These are phyloP conservation scores for Psylliodes chrysocephalus DNA, from an alignment of 2,888 invertebrate species.

Conservation along the genomic window DNA sequence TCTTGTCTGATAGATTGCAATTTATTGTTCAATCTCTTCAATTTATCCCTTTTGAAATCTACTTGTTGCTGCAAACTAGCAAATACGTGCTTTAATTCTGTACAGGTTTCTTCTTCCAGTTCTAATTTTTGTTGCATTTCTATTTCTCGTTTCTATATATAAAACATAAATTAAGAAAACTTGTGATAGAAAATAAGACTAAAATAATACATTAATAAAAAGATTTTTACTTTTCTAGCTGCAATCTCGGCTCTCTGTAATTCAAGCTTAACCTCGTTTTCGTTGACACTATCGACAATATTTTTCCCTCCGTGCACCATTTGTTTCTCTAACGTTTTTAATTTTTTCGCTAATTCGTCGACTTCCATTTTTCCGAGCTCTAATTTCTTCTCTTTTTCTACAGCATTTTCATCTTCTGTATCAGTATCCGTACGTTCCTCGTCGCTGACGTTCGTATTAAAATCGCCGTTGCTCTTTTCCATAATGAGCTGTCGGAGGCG, in stretches of 20 bases:
- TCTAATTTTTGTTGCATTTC: conserved; percentile 96
- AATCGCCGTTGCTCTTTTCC: conserved; percentile 56
- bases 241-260: conserved; percentile 87
- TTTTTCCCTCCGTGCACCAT: conserved; percentile 94
- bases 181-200: too few species aligned
- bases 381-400: conserved; percentile 62
- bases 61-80: conserved; percentile 95
- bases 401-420: conserved; percentile 61
- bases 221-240: conserved; percentile 77
- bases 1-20: conserved; percentile 80
- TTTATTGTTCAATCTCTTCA: conserved; percentile 90
- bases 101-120: conserved; percentile 90
- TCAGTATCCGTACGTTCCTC: conserved; percentile 44
- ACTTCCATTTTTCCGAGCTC: conserved; percentile 71
- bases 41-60: conserved; percentile 93
- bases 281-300: conserved; percentile 94
- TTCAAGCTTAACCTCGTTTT: conserved; percentile 90
- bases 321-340: conserved; percentile 90
- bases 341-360: conserved; percentile 80
- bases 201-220: too few species aligned
- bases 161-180: not conserved
- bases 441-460: conserved; percentile 53
- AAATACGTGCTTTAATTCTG: conserved; percentile 91
- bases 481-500: conserved; percentile 64
- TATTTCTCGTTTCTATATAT: conserved; percentile 71